These are phyloP conservation scores for Bothrops alternatus DNA, from an alignment of 2,797 vertebrate species.

Conservation along the genomic window DNA sequence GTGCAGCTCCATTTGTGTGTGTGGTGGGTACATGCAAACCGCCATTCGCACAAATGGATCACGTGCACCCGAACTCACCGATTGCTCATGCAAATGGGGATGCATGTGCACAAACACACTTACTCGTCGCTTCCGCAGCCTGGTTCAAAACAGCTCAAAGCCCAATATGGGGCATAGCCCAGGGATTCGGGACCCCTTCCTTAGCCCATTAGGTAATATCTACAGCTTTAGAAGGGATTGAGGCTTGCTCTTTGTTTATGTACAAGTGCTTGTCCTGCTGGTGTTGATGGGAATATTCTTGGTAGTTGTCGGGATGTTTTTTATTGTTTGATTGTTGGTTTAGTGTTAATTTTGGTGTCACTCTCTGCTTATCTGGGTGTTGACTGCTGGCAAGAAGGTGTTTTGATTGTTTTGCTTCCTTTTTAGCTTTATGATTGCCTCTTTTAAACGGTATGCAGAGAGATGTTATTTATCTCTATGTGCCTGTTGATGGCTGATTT, in stretches of 20 bases:
- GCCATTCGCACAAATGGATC: neutral
- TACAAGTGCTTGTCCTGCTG: neutral
- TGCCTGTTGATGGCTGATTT: neutral
- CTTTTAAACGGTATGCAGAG: neutral
- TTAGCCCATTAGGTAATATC: neutral
- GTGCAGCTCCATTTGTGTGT: neutral
- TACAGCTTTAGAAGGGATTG: neutral
- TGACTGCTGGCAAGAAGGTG: neutral
- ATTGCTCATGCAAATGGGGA: neutral
- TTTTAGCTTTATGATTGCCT: neutral
- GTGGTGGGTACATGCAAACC: neutral
- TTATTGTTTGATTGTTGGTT: neutral
- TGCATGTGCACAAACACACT: accelerated
- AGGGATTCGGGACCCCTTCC: neutral
- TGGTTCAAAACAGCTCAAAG: neutral
- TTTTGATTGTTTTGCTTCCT: neutral
- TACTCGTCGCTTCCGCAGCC: neutral
- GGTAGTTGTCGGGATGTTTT: neutral
- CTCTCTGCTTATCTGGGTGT: neutral
- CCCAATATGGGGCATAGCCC: neutral
- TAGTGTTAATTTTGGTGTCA: neutral
- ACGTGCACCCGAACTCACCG: accelerated
- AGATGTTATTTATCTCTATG: neutral
- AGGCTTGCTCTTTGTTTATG: neutral
- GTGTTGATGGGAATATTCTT: neutral